phyloP scores from a whole-genome alignment of 1,140 invertebrate genomes.

The Goniozus legneri region DNA sequence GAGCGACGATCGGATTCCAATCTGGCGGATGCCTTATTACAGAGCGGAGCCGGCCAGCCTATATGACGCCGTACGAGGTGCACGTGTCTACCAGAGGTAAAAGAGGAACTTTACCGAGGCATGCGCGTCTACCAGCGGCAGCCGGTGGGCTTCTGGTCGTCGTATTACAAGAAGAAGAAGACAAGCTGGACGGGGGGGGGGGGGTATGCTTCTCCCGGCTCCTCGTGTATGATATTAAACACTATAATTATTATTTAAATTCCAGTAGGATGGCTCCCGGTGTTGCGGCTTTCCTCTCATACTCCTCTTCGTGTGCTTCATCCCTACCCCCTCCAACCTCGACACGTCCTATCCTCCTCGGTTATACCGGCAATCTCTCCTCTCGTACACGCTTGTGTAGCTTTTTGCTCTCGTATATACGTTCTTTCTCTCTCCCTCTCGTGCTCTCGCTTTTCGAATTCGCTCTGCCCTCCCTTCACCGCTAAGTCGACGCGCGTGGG shows the following conservation, averaged over 20 bases:
- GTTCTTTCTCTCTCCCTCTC: constrained; percentile 13
- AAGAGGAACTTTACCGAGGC: constrained; percentile 22
- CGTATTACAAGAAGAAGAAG: constrained; percentile 21
- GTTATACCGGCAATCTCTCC: constrained; percentile 17
- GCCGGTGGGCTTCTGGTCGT: constrained; percentile 22
- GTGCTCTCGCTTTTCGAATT: constrained; percentile 42
- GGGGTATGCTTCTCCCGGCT: constrained; percentile 7
- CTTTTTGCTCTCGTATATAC: no score
- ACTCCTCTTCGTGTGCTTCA: constrained; percentile 9
- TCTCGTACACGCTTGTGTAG: no score
- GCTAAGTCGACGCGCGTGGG: constrained; percentile 49
- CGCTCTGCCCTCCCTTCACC: constrained; percentile 42
- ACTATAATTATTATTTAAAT: constrained; percentile 58
- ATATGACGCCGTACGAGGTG: constrained; percentile 17
- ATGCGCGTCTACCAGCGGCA: constrained; percentile 15
- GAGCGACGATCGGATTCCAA: constrained; percentile 28
- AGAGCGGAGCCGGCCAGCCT: constrained; percentile 13
- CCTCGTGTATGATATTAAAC: constrained; percentile 53
- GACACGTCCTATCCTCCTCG: constrained; percentile 19
- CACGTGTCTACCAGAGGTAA: constrained; percentile 21
- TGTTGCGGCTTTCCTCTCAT: constrained; percentile 38
- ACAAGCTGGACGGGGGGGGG: constrained; percentile 7
- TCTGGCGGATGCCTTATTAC: constrained; percentile 30
- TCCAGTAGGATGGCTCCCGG: constrained; percentile 55
- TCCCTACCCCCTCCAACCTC: constrained; percentile 22